A percentile compares a stretch with the other conserved stretches of the same genome.
phyloP scores from a whole-genome alignment of 2,888 invertebrate species.

The Troides oblongomaculatus region DNA sequence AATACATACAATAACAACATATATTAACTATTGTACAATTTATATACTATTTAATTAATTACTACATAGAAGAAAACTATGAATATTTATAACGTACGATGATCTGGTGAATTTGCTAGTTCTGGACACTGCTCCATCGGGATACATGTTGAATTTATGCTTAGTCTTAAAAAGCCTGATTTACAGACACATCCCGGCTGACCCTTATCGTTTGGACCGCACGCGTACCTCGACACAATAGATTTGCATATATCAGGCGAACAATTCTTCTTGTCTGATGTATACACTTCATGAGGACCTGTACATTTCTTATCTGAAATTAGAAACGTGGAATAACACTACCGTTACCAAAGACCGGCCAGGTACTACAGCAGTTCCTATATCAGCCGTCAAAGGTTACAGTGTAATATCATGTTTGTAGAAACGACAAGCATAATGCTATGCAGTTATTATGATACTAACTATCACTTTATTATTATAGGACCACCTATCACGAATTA shows the following conservation, averaged over 20 bases:
- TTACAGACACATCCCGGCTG: slow-evolving; percentile 24
- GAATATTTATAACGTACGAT: slow-evolving; percentile 5
- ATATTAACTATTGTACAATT: too few relatives aligned
- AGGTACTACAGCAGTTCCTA: too few relatives aligned
- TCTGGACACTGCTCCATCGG: slow-evolving; percentile 17
- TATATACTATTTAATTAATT: too few relatives aligned
- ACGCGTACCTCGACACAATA: slow-evolving; percentile 13
- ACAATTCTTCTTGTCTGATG: slow-evolving; percentile 9
- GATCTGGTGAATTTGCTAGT: slow-evolving; percentile 11
- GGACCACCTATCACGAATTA: too few relatives aligned
- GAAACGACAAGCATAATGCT: too few relatives aligned
- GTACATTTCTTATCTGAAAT: slow-evolving; percentile 17
- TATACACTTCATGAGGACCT: slow-evolving; percentile 16
- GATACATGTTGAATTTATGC: slow-evolving; percentile 17
- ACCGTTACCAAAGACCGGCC: too few relatives aligned
- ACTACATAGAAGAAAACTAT: not conserved
- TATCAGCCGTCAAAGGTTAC: too few relatives aligned
- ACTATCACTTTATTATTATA: too few relatives aligned
- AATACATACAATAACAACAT: not conserved
- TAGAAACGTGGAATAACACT: not conserved
- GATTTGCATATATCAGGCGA: slow-evolving; percentile 18
- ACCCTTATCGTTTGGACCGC: slow-evolving; percentile 11
- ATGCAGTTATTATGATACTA: too few relatives aligned
- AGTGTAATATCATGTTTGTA: too few relatives aligned
- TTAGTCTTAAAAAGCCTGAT: slow-evolving; percentile 23